Base-by-base conservation (phyloP, 2,113 vertebrate species). In the Pseudois nayaur region DNA sequence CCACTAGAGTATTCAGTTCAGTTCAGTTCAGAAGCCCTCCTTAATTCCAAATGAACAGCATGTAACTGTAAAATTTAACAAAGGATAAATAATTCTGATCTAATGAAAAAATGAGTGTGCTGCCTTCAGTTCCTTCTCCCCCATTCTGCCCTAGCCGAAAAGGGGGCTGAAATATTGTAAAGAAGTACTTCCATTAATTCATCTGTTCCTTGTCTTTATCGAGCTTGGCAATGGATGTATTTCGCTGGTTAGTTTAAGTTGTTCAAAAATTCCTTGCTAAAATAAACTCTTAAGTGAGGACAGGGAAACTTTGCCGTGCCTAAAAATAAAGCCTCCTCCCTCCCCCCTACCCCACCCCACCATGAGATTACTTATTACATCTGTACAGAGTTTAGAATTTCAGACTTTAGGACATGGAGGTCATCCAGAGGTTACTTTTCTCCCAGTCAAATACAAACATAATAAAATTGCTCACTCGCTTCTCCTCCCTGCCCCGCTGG, bases 381-480 rank as follows among this genome's bases (percentile, higher is more conserved):
- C 98, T 99, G 98, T 97, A 97, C 97, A 98, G 98, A 98, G 98
- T 99, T 99, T 99, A 99, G 98, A 99, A 99, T 99, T 99, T 99
- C 99, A 99, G 99, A 99, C 99, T 98, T 60, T 16, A 48, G 97
- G 98, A 98, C 98, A 83, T 2, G 36, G 94, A 98, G 99, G 99
- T 99, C 98, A 31, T 98, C 98, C 98, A 98, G 98, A 98, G 99
- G 99, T 99, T 99, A 97, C 93, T 98, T 98, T 98, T 99, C 99
- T 99, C 99, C 98, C 99, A 99, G 99, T 98, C 98, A 97, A 98
- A 98, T 97, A 98, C 98, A 99, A 98, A 98, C 98, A 98, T 95
- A 98, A 97, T 52, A 57, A 98, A 99, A 98, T 97, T 88, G 97
- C 97, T 98, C 98, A 98, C 95, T 96, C 87, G 17, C 29, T 0